phyloP scores from a whole-genome alignment of 2,797 vertebrate genomes.

The Pampus argenteus region DNA sequence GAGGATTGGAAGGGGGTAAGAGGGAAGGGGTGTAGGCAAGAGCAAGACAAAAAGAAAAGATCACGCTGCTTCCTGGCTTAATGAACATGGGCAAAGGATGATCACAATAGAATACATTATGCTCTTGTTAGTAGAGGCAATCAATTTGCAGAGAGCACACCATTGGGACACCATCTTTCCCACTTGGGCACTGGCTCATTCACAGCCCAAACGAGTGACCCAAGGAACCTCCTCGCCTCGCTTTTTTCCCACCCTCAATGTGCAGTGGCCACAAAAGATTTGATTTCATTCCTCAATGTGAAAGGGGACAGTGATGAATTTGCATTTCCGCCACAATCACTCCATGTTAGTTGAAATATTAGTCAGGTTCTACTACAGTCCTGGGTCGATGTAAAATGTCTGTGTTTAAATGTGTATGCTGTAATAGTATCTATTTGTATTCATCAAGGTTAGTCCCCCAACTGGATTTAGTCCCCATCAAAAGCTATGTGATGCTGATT shows the following conservation, averaged over 20 bases:
- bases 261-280: slow-evolving; percentile 68
- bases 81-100: slow-evolving; percentile 86
- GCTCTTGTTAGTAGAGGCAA: slow-evolving; percentile 85
- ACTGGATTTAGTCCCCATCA: slow-evolving; percentile 23
- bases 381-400: slow-evolving; percentile 15
- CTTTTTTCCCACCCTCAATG: slow-evolving; percentile 74
- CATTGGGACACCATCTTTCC: slow-evolving; percentile 65
- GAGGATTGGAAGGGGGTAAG: slow-evolving; percentile 26
- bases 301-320: slow-evolving; percentile 54
- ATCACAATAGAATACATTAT: slow-evolving; percentile 90
- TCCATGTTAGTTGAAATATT: slow-evolving; percentile 58
- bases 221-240: slow-evolving; percentile 38
- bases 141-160: slow-evolving; percentile 78
- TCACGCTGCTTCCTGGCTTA: slow-evolving; percentile 82
- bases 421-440: slow-evolving; percentile 28
- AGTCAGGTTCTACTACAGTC: slow-evolving; percentile 35
- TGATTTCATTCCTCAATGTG: slow-evolving; percentile 53
- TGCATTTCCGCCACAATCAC: slow-evolving; percentile 63
- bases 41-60: slow-evolving; percentile 73
- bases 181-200: slow-evolving; percentile 56
- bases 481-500: slow-evolving; percentile 36
- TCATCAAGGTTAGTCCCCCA: slow-evolving; percentile 27
- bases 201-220: slow-evolving; percentile 54
- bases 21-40: slow-evolving; percentile 24
- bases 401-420: slow-evolving; percentile 14